Evolutionary conservation across 1,140 invertebrate species (phyloP), one percentile per base, ranked within the genome.

Genomic region (Aculops lycopersici): DNA sequence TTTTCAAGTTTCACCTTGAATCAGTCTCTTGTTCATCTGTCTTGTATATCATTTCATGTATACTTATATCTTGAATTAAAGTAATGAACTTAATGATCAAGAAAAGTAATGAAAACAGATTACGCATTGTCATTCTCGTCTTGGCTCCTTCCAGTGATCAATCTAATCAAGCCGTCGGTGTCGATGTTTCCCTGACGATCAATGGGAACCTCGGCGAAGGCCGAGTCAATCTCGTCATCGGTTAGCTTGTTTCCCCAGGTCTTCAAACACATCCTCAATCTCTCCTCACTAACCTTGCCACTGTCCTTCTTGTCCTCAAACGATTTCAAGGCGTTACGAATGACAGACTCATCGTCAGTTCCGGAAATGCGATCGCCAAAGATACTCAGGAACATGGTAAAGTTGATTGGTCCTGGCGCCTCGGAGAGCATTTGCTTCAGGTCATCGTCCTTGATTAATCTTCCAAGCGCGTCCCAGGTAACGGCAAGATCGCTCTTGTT

Each of bases 401-500:
- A 88, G 64, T 84, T 88, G 61, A 88, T 74, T 49, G 79, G 79
- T 51, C 75, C 80, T 38, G 77, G 64, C 36, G 76, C 77, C 61
- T 90, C 81, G 48, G 64, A 62, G 45, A 86, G 57, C 79, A 88
- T 86, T 46, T 73, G 69, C 46, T 86, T 76, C 44, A 88, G 61
- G 58, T 88, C 79, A 57, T 79, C 77, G 53, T 88, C 81, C 48
- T 67, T 68, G 49, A 73, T 70, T 43, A 84, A 64, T 58, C 74
- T 72, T 55, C 55, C 59, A 48, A 39, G 52, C 24, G 38, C 58
- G 55, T 88, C 81, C 63, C 81, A 92, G 53, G 83, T 84, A 52
- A 74, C 74, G 55, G 80, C 72, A 51, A 95, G 66, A 64, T 95
- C 88, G 57, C 72, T 74, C 59, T 88, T 84, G 56, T 75, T 74